Percentiles rank a stretch among this genome's conserved stretches.
Conservation (phyloP, 2,113 vertebrate species). For the Lipotes vexillifer region DNA sequence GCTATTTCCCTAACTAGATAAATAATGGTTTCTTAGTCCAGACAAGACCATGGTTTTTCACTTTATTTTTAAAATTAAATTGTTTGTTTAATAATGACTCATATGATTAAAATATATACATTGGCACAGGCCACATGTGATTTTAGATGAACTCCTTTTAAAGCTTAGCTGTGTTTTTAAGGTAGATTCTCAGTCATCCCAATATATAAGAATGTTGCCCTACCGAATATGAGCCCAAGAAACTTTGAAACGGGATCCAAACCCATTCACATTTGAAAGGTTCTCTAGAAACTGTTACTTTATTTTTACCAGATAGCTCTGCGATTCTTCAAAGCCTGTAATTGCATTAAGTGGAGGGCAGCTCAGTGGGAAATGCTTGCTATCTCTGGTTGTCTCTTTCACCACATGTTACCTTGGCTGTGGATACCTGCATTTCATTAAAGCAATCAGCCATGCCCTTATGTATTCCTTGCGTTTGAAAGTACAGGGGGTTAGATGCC, state of each 20-base stretch:
- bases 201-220: not conserved
- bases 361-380: not conserved
- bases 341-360: not conserved
- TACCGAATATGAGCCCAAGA: not conserved
- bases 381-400: not conserved
- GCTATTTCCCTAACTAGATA: not conserved
- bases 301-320: not conserved
- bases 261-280: not conserved
- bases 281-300: not conserved
- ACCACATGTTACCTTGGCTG: not conserved
- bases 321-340: not conserved
- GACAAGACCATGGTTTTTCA: not conserved
- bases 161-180: not conserved
- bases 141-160: constrained; percentile 8
- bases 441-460: not conserved
- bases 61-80: not conserved
- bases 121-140: not conserved
- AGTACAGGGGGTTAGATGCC: not conserved
- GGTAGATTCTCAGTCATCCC: not conserved
- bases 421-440: not conserved
- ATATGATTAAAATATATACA: not conserved
- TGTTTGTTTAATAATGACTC: not conserved
- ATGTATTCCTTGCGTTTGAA: not conserved
- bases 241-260: not conserved
- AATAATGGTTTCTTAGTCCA: not conserved